Evolutionary conservation across 1,140 invertebrate genomes (phyloP).

Genomic region (Ditylenchus dipsaci): DNA sequence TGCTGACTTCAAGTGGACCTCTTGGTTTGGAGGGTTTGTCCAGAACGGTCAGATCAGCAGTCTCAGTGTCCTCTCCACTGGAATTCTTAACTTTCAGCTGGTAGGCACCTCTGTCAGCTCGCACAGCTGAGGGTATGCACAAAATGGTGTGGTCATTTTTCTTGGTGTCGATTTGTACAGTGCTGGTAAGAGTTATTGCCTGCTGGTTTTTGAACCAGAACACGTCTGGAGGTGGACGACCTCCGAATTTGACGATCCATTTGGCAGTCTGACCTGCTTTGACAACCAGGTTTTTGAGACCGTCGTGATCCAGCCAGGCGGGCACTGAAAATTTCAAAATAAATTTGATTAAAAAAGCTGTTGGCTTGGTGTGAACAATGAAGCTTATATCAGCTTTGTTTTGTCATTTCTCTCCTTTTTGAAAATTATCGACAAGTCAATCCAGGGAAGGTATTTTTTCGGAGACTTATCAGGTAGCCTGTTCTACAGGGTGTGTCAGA

Average conservation of each 20-base stretch:
- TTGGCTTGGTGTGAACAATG: no score
- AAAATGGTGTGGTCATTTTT: constrained; percentile 74
- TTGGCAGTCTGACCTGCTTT: constrained; percentile 88
- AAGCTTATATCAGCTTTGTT: no score
- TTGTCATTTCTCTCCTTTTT: no score
- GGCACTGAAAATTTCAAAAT: constrained; percentile 71
- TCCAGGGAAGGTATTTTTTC: no score
- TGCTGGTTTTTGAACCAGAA: constrained; percentile 74
- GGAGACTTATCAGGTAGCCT: no score
- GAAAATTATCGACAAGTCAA: no score
- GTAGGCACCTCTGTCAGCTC: constrained; percentile 84
- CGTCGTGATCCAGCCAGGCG: constrained; percentile 82
- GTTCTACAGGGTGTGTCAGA: no score
- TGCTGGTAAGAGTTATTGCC: constrained; percentile 64
- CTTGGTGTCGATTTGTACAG: constrained; percentile 78
- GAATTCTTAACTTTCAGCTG: constrained; percentile 84
- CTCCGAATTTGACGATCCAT: constrained; percentile 86
- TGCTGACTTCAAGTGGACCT: constrained; percentile 69
- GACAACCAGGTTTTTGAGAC: constrained; percentile 76
- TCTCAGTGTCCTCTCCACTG: constrained; percentile 84
- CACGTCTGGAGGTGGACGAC: constrained; percentile 86
- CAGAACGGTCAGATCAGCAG: constrained; percentile 82
- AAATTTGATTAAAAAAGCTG: no score
- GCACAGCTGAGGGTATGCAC: constrained; percentile 76
- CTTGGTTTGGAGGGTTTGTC: constrained; percentile 79